Evolutionary conservation across 2,888 invertebrate species (phyloP).

Genomic region (Archaeoteleia sp.): DNA sequence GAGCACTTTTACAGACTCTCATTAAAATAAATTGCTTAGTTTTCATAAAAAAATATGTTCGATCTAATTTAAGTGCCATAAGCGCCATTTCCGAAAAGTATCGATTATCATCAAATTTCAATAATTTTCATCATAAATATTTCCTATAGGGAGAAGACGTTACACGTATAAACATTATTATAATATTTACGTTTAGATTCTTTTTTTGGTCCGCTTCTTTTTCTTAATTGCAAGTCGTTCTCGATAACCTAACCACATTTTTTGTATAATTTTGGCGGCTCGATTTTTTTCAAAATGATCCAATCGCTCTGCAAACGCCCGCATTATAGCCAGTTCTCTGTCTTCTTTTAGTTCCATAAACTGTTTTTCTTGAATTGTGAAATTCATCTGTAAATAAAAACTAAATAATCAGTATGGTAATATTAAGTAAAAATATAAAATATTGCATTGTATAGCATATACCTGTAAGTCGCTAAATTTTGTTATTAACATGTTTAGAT

Average conservation of each 20-base stretch:
- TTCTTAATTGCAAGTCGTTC: constrained; percentile 57
- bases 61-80: too few species aligned
- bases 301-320: constrained; percentile 57
- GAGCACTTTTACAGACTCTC: too few species aligned
- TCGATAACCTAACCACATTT: constrained; percentile 62
- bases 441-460: constrained; percentile 8
- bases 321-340: constrained; percentile 55
- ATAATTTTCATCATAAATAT: too few species aligned
- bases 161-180: too few species aligned
- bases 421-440: constrained; percentile 5
- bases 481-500: constrained; percentile 49
- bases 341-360: constrained; percentile 62
- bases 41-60: too few species aligned
- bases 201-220: constrained; percentile 61
- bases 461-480: constrained; percentile 57
- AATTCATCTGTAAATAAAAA: constrained; percentile 52
- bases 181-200: too few species aligned
- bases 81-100: too few species aligned
- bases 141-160: too few species aligned
- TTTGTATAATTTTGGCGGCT: constrained; percentile 67
- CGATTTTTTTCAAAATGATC: constrained; percentile 62
- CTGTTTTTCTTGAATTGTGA: constrained; percentile 54
- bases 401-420: constrained; percentile 9
- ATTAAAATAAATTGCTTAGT: too few species aligned
- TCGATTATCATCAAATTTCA: too few species aligned